phyloP scores from a whole-genome alignment of 2,888 invertebrate genomes.

The Dilophus febrilis region DNA sequence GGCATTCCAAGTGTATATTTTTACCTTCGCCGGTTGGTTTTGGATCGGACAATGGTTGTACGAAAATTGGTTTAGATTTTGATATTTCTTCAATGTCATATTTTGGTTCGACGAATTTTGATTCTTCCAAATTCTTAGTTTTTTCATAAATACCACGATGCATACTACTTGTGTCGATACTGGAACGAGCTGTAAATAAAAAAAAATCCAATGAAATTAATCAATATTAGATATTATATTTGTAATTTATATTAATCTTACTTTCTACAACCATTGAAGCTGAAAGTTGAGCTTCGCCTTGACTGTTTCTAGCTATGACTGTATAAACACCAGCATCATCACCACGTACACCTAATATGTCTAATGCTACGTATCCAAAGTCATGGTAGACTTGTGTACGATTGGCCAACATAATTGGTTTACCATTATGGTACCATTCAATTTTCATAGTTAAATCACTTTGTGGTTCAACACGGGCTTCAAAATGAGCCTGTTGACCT shows the following conservation, averaged over 20 bases:
- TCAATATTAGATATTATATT: background rate
- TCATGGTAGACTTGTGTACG: constrained; percentile 90
- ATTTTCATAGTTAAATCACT: constrained; percentile 83
- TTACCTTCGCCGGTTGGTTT: constrained; percentile 72
- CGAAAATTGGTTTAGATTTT: constrained; percentile 87
- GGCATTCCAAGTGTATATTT: constrained; percentile 80
- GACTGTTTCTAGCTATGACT: constrained; percentile 76
- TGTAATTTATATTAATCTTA: constrained; percentile 34
- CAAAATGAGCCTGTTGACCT: constrained; percentile 87
- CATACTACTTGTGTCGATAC: constrained; percentile 80
- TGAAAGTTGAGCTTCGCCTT: constrained; percentile 74
- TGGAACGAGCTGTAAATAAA: constrained; percentile 56
- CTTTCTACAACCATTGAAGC: constrained; percentile 78
- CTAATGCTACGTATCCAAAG: constrained; percentile 92
- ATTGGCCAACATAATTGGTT: constrained; percentile 72
- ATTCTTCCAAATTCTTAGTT: constrained; percentile 70
- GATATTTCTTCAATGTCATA: constrained; percentile 85
- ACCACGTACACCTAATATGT: constrained; percentile 78
- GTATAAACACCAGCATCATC: constrained; percentile 90
- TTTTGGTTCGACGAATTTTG: constrained; percentile 70
- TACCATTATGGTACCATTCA: constrained; percentile 96
- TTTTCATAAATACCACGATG: constrained; percentile 75
- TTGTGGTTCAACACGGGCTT: constrained; percentile 87
- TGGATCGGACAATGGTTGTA: constrained; percentile 75
- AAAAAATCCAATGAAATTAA: constrained; percentile 8